A percentile compares a stretch with the other conserved stretches of the same genome.
phyloP scores from a whole-genome alignment of 2,888 invertebrate species.

The Chrysopilus asiliformis region DNA sequence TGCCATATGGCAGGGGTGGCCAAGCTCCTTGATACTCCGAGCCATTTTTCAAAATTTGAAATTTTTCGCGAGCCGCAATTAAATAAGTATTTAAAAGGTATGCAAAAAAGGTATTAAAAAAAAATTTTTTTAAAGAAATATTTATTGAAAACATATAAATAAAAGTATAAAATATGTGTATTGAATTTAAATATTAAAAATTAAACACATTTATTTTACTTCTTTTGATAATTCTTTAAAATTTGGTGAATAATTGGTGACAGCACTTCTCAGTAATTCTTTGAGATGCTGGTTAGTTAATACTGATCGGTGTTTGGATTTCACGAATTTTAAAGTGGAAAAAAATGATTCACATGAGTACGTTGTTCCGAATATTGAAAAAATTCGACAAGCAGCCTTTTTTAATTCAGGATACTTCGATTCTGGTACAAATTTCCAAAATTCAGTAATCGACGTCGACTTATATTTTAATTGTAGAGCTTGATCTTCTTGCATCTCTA shows the following conservation, averaged over 20 bases:
- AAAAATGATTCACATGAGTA: constrained; percentile 6
- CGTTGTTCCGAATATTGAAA: constrained; percentile 16
- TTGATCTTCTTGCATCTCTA: constrained; percentile 17
- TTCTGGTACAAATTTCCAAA: constrained; percentile 16
- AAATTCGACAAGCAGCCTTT: constrained; percentile 15
- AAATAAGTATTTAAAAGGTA: constrained; percentile 4
- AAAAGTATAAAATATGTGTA: constrained; percentile 3
- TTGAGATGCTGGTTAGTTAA: constrained; percentile 4
- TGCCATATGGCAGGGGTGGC: constrained; percentile 3
- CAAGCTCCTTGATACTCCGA: constrained; percentile 6
- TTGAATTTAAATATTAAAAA: constrained; percentile 5
- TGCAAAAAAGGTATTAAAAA: constrained; percentile 1
- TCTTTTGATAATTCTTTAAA: constrained; percentile 5
- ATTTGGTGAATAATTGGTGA: constrained; percentile 3
- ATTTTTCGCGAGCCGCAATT: constrained; percentile 2
- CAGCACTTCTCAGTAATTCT: constrained; percentile 5
- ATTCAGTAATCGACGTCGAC: constrained; percentile 11
- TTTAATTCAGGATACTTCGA: constrained; percentile 16
- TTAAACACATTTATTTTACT: too few species aligned
- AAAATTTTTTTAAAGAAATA: constrained; percentile 4
- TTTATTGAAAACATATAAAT: constrained; percentile 6
- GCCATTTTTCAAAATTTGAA: constrained; percentile 4
- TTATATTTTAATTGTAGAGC: constrained; percentile 14
- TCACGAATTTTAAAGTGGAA: constrained; percentile 5
- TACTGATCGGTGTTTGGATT: constrained; percentile 2